Percentiles rank a stretch among this genome's conserved stretches.
Conservation (phyloP, 2,113 vertebrate genomes). For the Ceratotherium simum region DNA sequence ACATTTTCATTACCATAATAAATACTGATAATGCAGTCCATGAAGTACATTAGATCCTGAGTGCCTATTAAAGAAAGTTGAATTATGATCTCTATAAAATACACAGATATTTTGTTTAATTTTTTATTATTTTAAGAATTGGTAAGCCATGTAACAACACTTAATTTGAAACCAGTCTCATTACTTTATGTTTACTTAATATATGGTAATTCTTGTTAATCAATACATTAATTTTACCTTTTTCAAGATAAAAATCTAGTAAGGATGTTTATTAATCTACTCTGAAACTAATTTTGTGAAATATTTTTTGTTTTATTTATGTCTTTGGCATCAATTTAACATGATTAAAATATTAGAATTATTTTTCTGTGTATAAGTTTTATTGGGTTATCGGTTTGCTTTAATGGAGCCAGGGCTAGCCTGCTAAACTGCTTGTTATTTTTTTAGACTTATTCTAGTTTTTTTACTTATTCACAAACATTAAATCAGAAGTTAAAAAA, state of each 20-base stretch:
- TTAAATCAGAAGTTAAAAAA: constrained; percentile 48
- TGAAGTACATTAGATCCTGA: not conserved
- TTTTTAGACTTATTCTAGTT: not conserved
- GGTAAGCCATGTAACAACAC: not conserved
- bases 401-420: not conserved
- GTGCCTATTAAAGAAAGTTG: not conserved
- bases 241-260: not conserved
- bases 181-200: constrained; percentile 49
- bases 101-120: not conserved
- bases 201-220: constrained; percentile 16
- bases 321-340: constrained; percentile 12
- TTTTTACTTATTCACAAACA: constrained; percentile 6
- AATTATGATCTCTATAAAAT: not conserved
- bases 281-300: constrained; percentile 13
- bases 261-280: constrained; percentile 35
- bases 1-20: constrained; percentile 19
- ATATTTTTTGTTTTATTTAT: constrained; percentile 34
- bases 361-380: constrained; percentile 45
- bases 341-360: constrained; percentile 24
- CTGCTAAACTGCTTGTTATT: not conserved
- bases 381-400: constrained; percentile 51
- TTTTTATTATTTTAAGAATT: constrained; percentile 52
- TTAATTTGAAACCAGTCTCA: constrained; percentile 44
- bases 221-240: constrained; percentile 38
- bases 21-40: not conserved